Evolutionary conservation across 2,888 invertebrate species (phyloP).

Genomic region (Thymelicus lineola): DNA sequence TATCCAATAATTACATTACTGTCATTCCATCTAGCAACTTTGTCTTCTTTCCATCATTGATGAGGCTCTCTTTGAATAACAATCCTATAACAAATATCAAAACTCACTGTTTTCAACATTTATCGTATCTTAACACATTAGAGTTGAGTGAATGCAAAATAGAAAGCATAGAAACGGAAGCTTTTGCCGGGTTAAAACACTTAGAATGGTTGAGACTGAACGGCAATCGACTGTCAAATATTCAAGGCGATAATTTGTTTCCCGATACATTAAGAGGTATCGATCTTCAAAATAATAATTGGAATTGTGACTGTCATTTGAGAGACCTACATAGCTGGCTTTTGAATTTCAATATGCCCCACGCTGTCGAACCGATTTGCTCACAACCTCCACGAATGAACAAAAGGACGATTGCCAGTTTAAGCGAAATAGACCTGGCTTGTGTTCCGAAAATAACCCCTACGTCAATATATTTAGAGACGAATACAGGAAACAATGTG

Average conservation of each 20-base stretch:
- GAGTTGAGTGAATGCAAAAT: conserved; percentile 94
- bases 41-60: conserved; percentile 90
- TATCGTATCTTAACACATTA: conserved; percentile 91
- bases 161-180: conserved; percentile 90
- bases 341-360: conserved; percentile 90
- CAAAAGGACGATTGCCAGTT: conserved; percentile 87
- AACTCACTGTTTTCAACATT: conserved; percentile 89
- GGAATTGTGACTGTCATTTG: conserved; percentile 95
- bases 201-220: conserved; percentile 94
- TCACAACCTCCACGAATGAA: conserved; percentile 88
- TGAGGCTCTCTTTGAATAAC: conserved; percentile 92
- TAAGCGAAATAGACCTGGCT: conserved; percentile 90
- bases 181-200: conserved; percentile 92
- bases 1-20: conserved; percentile 92
- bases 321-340: conserved; percentile 92
- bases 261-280: conserved; percentile 92
- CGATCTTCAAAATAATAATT: conserved; percentile 93
- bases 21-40: conserved; percentile 92
- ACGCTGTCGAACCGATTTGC: conserved; percentile 92
- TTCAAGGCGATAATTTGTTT: conserved; percentile 89
- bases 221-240: conserved; percentile 91
- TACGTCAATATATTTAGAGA: conserved; percentile 90
- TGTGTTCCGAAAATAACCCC: conserved; percentile 92
- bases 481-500: conserved; percentile 92
- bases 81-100: conserved; percentile 92